Evolutionary conservation across 2,113 vertebrate species (phyloP).

Genomic region (Caranx ignobilis): DNA sequence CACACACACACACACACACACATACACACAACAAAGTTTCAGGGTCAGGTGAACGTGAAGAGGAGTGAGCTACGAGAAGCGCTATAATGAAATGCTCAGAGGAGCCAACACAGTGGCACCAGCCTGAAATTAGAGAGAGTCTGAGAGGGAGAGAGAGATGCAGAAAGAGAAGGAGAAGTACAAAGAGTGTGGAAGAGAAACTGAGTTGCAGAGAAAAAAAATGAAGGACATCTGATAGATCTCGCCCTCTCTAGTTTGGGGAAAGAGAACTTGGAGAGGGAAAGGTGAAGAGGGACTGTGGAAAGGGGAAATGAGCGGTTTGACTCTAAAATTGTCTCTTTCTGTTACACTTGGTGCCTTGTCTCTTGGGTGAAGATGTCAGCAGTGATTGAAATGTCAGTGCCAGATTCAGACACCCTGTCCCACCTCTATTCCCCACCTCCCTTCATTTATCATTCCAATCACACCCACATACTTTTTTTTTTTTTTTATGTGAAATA

Average conservation of each 20-base stretch:
- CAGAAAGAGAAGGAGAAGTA: conserved; percentile 13
- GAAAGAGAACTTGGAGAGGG: conserved; percentile 8
- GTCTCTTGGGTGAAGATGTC: conserved; percentile 27
- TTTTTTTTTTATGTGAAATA: neutral
- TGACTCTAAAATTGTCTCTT: conserved; percentile 37
- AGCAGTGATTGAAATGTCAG: conserved; percentile 33
- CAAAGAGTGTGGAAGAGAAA: no score
- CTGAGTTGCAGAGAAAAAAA: neutral
- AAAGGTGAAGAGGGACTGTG: conserved; percentile 21
- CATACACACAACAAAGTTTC: conserved; percentile 37
- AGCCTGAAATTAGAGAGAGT: conserved; percentile 26
- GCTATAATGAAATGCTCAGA: conserved; percentile 59
- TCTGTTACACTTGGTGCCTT: conserved; percentile 16
- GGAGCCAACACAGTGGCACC: conserved; percentile 43
- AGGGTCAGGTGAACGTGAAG: conserved; percentile 60
- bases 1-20: conserved; percentile 19
- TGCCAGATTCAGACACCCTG: neutral
- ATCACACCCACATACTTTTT: no score
- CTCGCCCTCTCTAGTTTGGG: conserved; percentile 33
- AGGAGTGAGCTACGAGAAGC: conserved; percentile 40
- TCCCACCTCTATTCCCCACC: no score
- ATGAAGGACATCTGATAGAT: conserved; percentile 28
- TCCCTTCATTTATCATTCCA: neutral
- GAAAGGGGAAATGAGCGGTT: conserved; percentile 31
- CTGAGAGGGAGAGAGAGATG: conserved; percentile 33